These are phyloP conservation scores for Cosmia trapezina DNA, from an alignment of 2,888 invertebrate species.

Conservation along the genomic window DNA sequence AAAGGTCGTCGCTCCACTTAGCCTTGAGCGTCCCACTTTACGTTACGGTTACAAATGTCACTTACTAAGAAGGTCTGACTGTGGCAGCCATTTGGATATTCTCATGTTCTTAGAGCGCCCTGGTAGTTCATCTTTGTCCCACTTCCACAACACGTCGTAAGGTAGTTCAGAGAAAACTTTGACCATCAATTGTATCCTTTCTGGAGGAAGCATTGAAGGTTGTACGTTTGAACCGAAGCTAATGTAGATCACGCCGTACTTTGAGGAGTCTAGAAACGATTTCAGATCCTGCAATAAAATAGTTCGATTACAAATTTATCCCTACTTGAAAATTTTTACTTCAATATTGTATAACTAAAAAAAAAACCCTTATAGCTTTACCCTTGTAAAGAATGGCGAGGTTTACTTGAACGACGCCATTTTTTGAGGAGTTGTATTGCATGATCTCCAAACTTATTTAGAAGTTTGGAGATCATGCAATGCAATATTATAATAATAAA, in stretches of 20 bases:
- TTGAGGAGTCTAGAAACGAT: slow-evolving; percentile 77
- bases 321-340: no score
- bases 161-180: slow-evolving; percentile 76
- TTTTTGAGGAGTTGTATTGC: no score
- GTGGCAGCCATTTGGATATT: slow-evolving; percentile 78
- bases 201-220: slow-evolving; percentile 72
- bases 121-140: slow-evolving; percentile 70
- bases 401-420: no score
- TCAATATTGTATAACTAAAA: no score
- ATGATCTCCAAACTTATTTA: no score
- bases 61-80: slow-evolving; percentile 82
- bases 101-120: slow-evolving; percentile 69
- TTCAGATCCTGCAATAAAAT: slow-evolving; percentile 75
- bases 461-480: no score
- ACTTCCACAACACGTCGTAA: slow-evolving; percentile 81
- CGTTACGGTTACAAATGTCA: background rate
- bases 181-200: slow-evolving; percentile 71
- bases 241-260: slow-evolving; percentile 82
- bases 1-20: background rate
- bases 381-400: no score
- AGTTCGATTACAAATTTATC: no score
- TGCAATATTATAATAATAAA: no score
- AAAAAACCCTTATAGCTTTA: no score
- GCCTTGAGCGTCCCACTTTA: background rate
- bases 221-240: slow-evolving; percentile 83